Conservation (phyloP, 2,888 invertebrate genomes). For the Amblyjoppa proteus region DNA sequence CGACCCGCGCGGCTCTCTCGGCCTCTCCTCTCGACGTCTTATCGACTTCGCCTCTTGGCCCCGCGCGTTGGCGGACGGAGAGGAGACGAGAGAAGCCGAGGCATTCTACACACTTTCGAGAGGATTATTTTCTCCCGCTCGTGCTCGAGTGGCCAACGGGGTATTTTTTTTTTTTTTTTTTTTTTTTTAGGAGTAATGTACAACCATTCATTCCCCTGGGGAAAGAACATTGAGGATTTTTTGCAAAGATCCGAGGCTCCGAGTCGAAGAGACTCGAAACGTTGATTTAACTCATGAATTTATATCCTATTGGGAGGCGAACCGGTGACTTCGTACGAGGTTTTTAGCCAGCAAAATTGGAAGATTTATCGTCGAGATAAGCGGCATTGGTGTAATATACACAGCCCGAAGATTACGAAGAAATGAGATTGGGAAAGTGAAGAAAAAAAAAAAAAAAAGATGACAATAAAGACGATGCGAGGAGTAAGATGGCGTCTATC, state of each 20-base stretch:
- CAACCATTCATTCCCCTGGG: constrained; percentile 1
- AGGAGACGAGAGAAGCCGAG: background rate
- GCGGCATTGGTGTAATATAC: constrained; percentile 17
- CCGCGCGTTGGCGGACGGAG: constrained; percentile 31
- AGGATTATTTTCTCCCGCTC: constrained; percentile 9
- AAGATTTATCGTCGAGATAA: constrained; percentile 62
- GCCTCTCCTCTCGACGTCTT: constrained; percentile 38
- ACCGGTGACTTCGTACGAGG: background rate
- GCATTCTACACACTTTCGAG: constrained; percentile 19
- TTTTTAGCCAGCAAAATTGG: constrained; percentile 22
- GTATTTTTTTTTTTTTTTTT: background rate
- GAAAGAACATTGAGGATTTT: constrained; percentile 16
- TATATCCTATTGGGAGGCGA: constrained; percentile 36
- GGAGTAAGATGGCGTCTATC: constrained; percentile 46
- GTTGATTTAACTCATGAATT: constrained; percentile 34
- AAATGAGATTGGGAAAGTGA: constrained; percentile 37
- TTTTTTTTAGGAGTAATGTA: background rate
- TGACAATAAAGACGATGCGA: constrained; percentile 7
- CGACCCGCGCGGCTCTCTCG: constrained; percentile 30
- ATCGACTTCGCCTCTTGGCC: constrained; percentile 53
- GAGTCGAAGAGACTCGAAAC: constrained; percentile 6
- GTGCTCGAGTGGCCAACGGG: background rate
- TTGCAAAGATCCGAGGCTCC: background rate
- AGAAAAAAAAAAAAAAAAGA: constrained; percentile 15
- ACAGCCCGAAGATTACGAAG: constrained; percentile 17